Base-by-base conservation (phyloP, 2,113 vertebrate genomes). In the Strix uralensis region DNA sequence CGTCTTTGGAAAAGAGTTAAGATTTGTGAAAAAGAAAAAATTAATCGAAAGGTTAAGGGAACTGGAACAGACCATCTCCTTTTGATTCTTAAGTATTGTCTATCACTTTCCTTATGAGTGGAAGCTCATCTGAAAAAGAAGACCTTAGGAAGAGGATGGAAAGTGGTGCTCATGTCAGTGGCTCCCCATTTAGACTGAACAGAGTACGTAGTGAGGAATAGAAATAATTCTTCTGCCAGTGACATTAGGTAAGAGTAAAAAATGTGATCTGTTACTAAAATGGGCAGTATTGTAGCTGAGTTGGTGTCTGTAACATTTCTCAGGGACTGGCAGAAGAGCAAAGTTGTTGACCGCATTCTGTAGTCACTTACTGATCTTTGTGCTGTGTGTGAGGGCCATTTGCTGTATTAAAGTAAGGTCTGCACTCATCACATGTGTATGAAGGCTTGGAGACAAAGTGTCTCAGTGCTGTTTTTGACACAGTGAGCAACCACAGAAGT, bases 101-200 rank as follows among this genome's bases (percentile, higher is more conserved):
- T 67, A 6, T 55, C 5, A n/a, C 22, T 61, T 72, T 61, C 11
- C 15, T 72, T 46, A 40, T 3, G 9, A 52, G 8, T 19, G 13
- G 25, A 58, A 20, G 15, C 8, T 52, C 12, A 32, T 57, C 8
- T 20, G 8, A 62, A 65, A 34, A 77, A 85, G 22, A 51, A 65
- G 36, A 18, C 9, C 7, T 57, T 86, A 27, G 13, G 25, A 86
- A 62, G 29, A 57, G 4, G 9, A 14, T 51, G 29, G 19, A 10
- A 83, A 69, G 3, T 0, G 2, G 4, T 12, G 14, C 9, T 72
- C 3, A 23, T 1, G 0, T 42, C 23, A 32, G 38, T 34, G 32
- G 20, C 23, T 86, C 13, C 36, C 36, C 10, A 5, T 66, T 75
- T 77, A 49, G 27, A 27, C 23, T 30, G 40, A 62, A n/a, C 6